Evolutionary conservation across 1,140 invertebrate genomes (phyloP).

Genomic region (Aphaenogaster floridana): DNA sequence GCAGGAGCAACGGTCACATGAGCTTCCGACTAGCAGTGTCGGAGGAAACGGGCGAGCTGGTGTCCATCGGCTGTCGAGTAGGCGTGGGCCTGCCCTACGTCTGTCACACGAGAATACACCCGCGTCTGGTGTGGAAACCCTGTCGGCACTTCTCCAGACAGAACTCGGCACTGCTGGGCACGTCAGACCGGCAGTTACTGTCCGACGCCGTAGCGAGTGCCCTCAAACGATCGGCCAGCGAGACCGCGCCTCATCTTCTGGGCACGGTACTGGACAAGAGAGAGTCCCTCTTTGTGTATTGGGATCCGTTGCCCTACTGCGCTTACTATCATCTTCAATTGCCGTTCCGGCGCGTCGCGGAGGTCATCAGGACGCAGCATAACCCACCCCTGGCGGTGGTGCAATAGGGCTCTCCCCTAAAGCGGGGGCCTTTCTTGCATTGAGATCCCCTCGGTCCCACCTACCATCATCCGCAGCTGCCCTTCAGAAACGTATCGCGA

Average conservation of each 20-base stretch:
- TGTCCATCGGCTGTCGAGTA: conserved; percentile 90
- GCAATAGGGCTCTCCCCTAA: conserved; percentile 71
- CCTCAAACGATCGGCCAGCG: conserved; percentile 81
- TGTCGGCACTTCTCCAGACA: conserved; percentile 89
- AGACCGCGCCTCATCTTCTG: conserved; percentile 88
- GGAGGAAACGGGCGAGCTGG: conserved; percentile 84
- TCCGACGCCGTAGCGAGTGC: conserved; percentile 86
- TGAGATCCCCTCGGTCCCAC: not conserved
- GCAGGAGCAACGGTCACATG: conserved; percentile 91
- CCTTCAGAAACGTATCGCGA: not conserved
- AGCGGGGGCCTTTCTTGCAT: not conserved
- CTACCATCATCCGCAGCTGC: not conserved
- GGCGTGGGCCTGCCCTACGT: conserved; percentile 93
- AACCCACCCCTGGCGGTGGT: conserved; percentile 80
- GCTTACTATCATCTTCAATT: conserved; percentile 93
- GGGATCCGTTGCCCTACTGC: conserved; percentile 94
- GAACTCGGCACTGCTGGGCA: conserved; percentile 86
- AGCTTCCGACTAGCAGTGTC: conserved; percentile 91
- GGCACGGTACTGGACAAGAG: conserved; percentile 89
- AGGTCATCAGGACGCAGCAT: conserved; percentile 85
- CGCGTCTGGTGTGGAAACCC: conserved; percentile 89
- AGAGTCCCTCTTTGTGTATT: conserved; percentile 92
- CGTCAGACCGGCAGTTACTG: conserved; percentile 85
- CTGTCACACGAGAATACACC: conserved; percentile 90
- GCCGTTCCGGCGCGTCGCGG: conserved; percentile 89